A percentile compares a stretch with the other conserved stretches of the same genome.
Evolutionary conservation across 1,140 invertebrate species (phyloP).

Genomic region (Drepana arcuata): DNA sequence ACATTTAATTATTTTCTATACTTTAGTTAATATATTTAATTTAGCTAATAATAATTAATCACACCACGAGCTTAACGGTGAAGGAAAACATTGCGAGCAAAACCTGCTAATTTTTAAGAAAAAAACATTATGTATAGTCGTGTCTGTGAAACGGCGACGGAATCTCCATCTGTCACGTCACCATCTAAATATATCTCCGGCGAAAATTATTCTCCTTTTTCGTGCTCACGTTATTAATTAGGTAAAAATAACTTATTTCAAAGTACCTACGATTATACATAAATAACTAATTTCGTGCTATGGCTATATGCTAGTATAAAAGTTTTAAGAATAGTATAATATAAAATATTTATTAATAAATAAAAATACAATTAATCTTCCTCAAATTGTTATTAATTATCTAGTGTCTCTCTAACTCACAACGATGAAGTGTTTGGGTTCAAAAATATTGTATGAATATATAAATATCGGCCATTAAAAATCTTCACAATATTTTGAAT

Average conservation of each 20-base stretch:
- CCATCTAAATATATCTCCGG: not conserved
- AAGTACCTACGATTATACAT: not conserved
- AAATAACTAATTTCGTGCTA: not conserved
- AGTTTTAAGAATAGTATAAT: conserved; percentile 1
- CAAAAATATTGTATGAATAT: conserved; percentile 4
- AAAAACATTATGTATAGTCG: too few species aligned
- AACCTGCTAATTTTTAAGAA: too few species aligned
- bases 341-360: conserved; percentile 1
- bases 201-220: not conserved
- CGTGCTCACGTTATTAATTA: too few species aligned
- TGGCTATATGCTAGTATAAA: not conserved
- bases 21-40: too few species aligned
- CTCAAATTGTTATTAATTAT: conserved; percentile 24
- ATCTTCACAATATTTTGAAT: conserved; percentile 1
- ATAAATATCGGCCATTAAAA: conserved; percentile 6
- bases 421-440: conserved; percentile 10
- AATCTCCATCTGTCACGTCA: too few species aligned
- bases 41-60: too few species aligned
- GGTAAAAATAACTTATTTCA: not conserved
- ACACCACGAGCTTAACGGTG: too few species aligned
- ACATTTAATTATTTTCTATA: too few species aligned
- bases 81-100: too few species aligned
- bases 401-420: conserved; percentile 13
- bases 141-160: too few species aligned
- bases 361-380: conserved; percentile 16